Base-by-base conservation (phyloP, 2,888 invertebrate species). In the Eumacrocentrus americanus region DNA sequence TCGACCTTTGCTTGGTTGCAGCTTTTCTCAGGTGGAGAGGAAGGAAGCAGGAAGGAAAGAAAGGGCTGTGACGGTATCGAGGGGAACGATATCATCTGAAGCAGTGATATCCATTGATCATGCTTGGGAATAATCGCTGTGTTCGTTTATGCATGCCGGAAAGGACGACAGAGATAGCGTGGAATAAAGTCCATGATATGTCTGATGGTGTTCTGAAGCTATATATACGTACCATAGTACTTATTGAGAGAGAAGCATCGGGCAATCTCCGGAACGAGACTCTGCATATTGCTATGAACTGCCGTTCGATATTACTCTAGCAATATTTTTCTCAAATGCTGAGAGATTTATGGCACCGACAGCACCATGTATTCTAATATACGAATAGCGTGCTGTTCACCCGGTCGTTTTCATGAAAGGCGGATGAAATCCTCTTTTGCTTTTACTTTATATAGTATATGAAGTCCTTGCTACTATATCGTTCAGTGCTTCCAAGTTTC, bases 61-160 rank as follows among this genome's bases (percentile, higher is more conserved):
- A 37, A 55, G 29, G 38, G 46, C n/a, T 40, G 48, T 35, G 20
- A 23, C n/a, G n/a, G 37, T 22, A 25, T 51, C 20, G 51, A 51
- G 25, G 23, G 44, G 25, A 65, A 58, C 59, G 60, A 60, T 60
- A 62, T 65, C 60, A 58, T 62, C 56, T 44, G 12, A 3, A 25
- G 25, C 29, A 50, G 58, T 52, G 51, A 59, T 51, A 51, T 56
- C 34, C 60, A 63, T 63, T 65, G 61, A 63, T 65, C 63, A 60
- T 63, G 37, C 58, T 58, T 46, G 14, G 14, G 54, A 42, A 50
- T 50, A 50, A 50, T 50, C 50, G 3, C 9, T 7, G 9, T 29
- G 29, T 18, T 42, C 54, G 23, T 29, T 44, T 54, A 54, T 54
- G 25, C 22, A n/a, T 18, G 14, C 16, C 18, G 34, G 37, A 29